These are phyloP conservation scores for Poeciliopsis occidentalis DNA, from an alignment of 2,113 vertebrate species.

Conservation along the genomic window DNA sequence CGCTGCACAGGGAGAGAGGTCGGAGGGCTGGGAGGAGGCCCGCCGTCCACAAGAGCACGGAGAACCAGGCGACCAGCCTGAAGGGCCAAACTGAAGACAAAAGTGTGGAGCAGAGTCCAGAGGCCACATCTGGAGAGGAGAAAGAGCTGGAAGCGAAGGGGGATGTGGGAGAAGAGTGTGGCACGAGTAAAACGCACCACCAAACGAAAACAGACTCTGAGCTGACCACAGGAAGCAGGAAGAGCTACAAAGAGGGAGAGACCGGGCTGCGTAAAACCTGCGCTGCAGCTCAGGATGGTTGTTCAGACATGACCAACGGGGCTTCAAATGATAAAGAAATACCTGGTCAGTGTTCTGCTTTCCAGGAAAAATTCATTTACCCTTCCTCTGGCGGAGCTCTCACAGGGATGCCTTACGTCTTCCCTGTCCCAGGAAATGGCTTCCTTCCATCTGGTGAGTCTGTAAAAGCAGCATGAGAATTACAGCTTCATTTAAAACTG, in stretches of 20 bases:
- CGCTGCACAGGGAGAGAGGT: constrained; percentile 86
- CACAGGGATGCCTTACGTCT: constrained; percentile 82
- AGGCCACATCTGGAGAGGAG: constrained; percentile 79
- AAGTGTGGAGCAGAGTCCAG: constrained; percentile 71
- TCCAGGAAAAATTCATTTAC: constrained; percentile 85
- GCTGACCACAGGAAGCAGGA: constrained; percentile 61
- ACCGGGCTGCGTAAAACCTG: constrained; percentile 77
- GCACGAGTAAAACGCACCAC: constrained; percentile 71
- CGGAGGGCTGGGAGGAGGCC: constrained; percentile 83
- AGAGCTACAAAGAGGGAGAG: constrained; percentile 81
- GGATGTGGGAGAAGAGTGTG: constrained; percentile 77
- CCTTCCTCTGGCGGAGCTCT: constrained; percentile 76
- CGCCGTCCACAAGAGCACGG: constrained; percentile 81
- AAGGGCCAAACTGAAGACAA: constrained; percentile 85
- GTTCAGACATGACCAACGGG: constrained; percentile 70
- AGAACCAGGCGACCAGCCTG: constrained; percentile 63
- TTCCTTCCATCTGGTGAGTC: constrained; percentile 75
- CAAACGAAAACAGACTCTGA: constrained; percentile 80
- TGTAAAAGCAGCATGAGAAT: neutral
- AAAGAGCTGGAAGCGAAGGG: constrained; percentile 83
- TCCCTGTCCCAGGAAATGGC: constrained; percentile 78
- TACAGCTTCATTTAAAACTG: neutral
- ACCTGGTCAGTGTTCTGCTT: constrained; percentile 76
- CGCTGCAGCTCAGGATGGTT: constrained; percentile 69
- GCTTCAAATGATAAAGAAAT: constrained; percentile 80